Evolutionary conservation across 2,797 vertebrate species (phyloP).

Genomic region (Myiothlypis coronata): DNA sequence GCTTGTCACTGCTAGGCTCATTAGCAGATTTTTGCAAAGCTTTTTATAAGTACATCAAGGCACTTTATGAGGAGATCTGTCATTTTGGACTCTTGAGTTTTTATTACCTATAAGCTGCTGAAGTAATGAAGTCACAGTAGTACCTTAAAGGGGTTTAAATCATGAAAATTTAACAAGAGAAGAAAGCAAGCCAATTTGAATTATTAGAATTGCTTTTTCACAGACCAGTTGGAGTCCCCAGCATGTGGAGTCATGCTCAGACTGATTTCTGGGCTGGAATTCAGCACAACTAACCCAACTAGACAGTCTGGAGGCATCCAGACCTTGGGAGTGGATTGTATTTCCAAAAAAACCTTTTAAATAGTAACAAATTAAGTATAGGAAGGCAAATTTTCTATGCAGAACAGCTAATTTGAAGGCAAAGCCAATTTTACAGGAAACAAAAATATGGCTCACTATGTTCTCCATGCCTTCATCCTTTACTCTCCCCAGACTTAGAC

Average conservation of each 20-base stretch:
- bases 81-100: background rate
- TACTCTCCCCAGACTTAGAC: background rate
- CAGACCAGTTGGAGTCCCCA: background rate
- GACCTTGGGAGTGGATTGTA: background rate
- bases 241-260: background rate
- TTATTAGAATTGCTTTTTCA: background rate
- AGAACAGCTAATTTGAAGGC: background rate
- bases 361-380: background rate
- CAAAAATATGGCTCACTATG: background rate
- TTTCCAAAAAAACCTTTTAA: background rate
- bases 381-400: background rate
- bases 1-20: background rate
- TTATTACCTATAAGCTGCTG: background rate
- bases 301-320: background rate
- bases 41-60: background rate
- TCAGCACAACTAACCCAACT: background rate
- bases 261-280: background rate
- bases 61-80: background rate
- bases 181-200: background rate
- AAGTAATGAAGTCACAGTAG: background rate
- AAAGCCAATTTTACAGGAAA: background rate
- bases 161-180: background rate
- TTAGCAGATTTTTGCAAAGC: background rate
- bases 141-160: background rate
- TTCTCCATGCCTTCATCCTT: background rate